Percentiles rank a stretch among this genome's conserved stretches.
phyloP scores from a whole-genome alignment of 1,140 invertebrate species.

The Drosophila orosa region DNA sequence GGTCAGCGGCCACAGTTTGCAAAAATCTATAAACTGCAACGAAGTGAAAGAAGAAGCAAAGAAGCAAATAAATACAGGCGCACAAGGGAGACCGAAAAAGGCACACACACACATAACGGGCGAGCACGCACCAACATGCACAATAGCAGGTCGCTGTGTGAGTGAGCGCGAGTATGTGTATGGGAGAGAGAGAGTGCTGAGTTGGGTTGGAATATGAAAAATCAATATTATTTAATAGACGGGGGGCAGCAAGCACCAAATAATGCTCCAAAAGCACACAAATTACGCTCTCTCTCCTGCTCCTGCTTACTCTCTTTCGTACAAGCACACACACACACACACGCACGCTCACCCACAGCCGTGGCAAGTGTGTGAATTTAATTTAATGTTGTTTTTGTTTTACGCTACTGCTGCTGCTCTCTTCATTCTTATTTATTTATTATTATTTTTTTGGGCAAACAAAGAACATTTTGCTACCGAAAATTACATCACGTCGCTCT shows the following conservation, averaged over 20 bases:
- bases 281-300: constrained; percentile 32
- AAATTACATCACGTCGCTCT: constrained; percentile 71
- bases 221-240: constrained; percentile 82
- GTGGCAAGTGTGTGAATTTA: constrained; percentile 51
- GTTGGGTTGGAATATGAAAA: constrained; percentile 75
- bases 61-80: constrained; percentile 67
- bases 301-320: constrained; percentile 32
- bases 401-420: constrained; percentile 65
- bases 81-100: constrained; percentile 70
- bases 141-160: constrained; percentile 29
- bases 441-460: constrained; percentile 64
- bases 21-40: constrained; percentile 84
- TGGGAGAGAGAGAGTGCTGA: constrained; percentile 39
- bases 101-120: constrained; percentile 14
- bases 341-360: constrained; percentile 4
- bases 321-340: constrained; percentile 19
- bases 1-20: constrained; percentile 73
- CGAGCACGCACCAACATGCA: constrained; percentile 52
- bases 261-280: constrained; percentile 58
- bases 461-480: constrained; percentile 63
- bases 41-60: constrained; percentile 56
- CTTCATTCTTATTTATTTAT: constrained; percentile 73
- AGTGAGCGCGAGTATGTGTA: constrained; percentile 46
- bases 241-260: constrained; percentile 56
- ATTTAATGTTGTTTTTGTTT: constrained; percentile 75